Conservation (phyloP, 2,797 vertebrate species). For the Orestias chungarensis region DNA sequence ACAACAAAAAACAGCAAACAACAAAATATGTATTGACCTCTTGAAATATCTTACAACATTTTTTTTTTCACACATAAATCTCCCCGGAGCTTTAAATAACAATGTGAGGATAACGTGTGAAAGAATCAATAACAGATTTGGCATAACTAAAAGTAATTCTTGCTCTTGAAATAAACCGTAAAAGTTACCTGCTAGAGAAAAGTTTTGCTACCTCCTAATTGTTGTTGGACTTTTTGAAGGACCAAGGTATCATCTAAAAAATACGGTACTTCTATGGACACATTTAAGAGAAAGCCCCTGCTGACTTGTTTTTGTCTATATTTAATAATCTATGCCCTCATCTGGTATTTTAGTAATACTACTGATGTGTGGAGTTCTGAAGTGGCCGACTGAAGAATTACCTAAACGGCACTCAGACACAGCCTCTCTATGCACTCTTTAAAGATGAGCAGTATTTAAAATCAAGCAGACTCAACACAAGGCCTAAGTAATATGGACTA, state of each 20-base stretch:
- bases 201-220: background rate
- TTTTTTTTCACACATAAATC: no score
- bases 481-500: constrained; percentile 49
- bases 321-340: background rate
- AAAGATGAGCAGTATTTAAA: constrained; percentile 17
- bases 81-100: background rate
- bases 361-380: background rate
- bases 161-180: no score
- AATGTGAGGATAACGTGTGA: background rate
- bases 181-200: no score
- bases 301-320: background rate
- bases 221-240: background rate
- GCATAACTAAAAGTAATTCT: background rate
- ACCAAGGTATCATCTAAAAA: no score
- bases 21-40: background rate
- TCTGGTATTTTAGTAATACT: background rate
- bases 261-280: no score
- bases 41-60: no score
- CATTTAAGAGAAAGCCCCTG: no score
- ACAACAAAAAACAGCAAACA: background rate
- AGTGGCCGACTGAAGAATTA: background rate
- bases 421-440: constrained; percentile 3
- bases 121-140: background rate
- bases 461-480: constrained; percentile 23
- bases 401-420: constrained; percentile 5